Conservation (phyloP, 2,797 vertebrate species). For the Ambastaia sidthimunki region DNA sequence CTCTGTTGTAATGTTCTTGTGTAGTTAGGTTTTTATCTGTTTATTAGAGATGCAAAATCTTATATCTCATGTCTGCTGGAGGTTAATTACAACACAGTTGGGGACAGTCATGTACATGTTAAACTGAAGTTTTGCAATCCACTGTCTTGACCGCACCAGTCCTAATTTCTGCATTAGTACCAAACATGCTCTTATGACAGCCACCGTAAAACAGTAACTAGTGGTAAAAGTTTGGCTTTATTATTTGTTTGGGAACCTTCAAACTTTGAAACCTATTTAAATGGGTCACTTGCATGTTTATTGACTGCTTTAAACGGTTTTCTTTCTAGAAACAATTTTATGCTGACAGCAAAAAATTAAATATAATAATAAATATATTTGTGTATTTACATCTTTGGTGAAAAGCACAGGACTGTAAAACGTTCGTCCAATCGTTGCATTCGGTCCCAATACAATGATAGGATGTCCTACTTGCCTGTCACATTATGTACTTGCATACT, state of each 20-base stretch:
- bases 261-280: not conserved
- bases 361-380: not conserved
- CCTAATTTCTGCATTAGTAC: not conserved
- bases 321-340: too few species aligned
- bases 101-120: not conserved
- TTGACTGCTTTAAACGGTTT: not conserved
- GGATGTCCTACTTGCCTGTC: too few species aligned
- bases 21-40: not conserved
- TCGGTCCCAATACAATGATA: too few species aligned
- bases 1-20: not conserved
- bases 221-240: not conserved
- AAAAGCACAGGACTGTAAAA: too few species aligned
- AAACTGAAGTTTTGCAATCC: not conserved
- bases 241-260: not conserved
- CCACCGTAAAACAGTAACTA: not conserved
- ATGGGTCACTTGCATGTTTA: not conserved
- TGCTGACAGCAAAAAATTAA: too few species aligned
- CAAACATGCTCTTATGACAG: not conserved
- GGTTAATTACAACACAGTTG: not conserved
- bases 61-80: not conserved
- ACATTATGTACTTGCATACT: too few species aligned
- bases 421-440: too few species aligned
- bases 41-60: slow-evolving; percentile 12
- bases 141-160: not conserved
- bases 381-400: too few species aligned